Conservation (phyloP, 2,113 vertebrate genomes). For the rabbit (Oryctolagus cuniculus) region DNA sequence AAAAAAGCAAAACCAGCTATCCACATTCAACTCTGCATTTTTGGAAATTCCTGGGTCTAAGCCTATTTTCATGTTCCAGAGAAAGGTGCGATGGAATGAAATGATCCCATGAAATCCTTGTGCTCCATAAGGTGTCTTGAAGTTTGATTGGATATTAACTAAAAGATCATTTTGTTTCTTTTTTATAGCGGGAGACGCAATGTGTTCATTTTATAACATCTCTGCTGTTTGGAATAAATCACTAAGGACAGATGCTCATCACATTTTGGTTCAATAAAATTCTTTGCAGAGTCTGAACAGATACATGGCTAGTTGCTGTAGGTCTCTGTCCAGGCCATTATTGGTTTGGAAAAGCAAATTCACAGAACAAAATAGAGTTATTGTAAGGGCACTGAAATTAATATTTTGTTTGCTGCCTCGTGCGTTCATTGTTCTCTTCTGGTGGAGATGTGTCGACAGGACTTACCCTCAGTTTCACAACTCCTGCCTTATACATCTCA, state of each 20-base stretch:
- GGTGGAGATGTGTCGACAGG: neutral
- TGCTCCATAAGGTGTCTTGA: slow-evolving; percentile 67
- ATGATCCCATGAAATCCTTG: slow-evolving; percentile 63
- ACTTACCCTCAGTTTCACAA: slow-evolving; percentile 18
- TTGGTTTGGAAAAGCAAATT: slow-evolving; percentile 85
- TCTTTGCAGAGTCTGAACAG: slow-evolving; percentile 81
- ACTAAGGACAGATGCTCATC: slow-evolving; percentile 80
- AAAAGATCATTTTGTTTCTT: slow-evolving; percentile 77
- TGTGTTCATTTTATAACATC: slow-evolving; percentile 77
- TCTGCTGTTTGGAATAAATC: slow-evolving; percentile 80
- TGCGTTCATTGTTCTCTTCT: neutral
- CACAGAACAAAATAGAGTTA: slow-evolving; percentile 79
- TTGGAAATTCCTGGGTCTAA: slow-evolving; percentile 57
- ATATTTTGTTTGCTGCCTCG: slow-evolving; percentile 74
- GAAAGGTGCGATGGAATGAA: slow-evolving; percentile 61
- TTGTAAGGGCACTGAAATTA: slow-evolving; percentile 75
- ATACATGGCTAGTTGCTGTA: slow-evolving; percentile 78
- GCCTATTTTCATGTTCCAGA: slow-evolving; percentile 27
- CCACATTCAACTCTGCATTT: slow-evolving; percentile 19
- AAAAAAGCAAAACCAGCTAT: slow-evolving; percentile 36
- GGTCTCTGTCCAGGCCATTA: slow-evolving; percentile 82
- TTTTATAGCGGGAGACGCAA: slow-evolving; percentile 74
- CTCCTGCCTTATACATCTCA: slow-evolving; percentile 46
- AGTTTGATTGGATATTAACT: slow-evolving; percentile 74
- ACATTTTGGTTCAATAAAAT: slow-evolving; percentile 84